Evolutionary conservation across 2,888 invertebrate genomes (phyloP), one percentile per base, ranked within the genome.

Genomic region (Biston stratarius): DNA sequence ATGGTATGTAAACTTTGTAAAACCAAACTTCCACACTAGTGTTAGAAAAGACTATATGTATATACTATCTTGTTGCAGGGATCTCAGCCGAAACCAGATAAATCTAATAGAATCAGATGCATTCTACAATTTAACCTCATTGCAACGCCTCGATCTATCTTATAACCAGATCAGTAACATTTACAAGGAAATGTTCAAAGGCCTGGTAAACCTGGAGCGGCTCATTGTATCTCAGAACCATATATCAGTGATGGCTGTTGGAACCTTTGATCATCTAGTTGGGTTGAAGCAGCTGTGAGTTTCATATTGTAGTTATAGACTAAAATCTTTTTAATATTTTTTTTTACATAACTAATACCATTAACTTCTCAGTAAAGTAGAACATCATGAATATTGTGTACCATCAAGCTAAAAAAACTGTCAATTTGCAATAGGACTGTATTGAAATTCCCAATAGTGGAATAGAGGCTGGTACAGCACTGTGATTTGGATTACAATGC

Each of bases 81-180:
- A 98, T 89, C 92, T 98, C 60, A 97, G 97, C 83, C 96, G 95
- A 81, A 98, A 98, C 86, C 95, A 96, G 76, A 96, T 98, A 81
- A 95, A 95, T 52, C 89, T 94, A 15, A 95, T 98, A 77, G 96
- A 96, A 76, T 95, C 96, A 5, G 95, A 96, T 79, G 96, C 97
- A 60, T 98, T 98, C 84, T 95, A 94, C 74, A 96, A 96, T 83
- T 95, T 97, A 78, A 95, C 96, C 12, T 95, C 96, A 67, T 89
- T 97, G n/a, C 96, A 95, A 83, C 89, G 95, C 57, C 87, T 97
- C 71, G 96, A 96, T 83, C 83, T 97, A 65, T 96, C 96, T 0
- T 92, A 94, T 74, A 97, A 98, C 84, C 95, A 95, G 76, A 95
- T 98, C 68, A 95, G 94, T 76, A 92, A 95, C 76, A 93, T 98